These are phyloP conservation scores for Turnix velox DNA, from an alignment of 2,113 vertebrate genomes.

Conservation along the genomic window DNA sequence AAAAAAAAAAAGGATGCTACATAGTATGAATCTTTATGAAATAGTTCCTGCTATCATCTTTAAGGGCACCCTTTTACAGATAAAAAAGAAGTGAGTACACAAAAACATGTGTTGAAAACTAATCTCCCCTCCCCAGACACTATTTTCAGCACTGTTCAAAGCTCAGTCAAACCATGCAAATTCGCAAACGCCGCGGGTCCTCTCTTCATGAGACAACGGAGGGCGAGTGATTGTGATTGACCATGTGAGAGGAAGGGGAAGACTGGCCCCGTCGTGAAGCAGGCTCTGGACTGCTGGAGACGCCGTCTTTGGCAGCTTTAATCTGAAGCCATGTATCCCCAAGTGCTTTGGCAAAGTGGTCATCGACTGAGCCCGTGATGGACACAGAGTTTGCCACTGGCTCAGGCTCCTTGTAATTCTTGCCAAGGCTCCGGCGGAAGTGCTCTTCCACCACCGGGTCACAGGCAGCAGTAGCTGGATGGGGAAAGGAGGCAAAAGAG, in stretches of 20 bases:
- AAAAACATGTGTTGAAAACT: constrained; percentile 51
- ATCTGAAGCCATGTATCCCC: constrained; percentile 98
- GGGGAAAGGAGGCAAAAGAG: neutral
- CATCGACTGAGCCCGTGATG: constrained; percentile 96
- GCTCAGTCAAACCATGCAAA: constrained; percentile 80
- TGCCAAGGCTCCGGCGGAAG: constrained; percentile 96
- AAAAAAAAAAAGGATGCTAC: constrained; percentile 74
- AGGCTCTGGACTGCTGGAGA: constrained; percentile 82
- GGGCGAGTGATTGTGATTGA: constrained; percentile 93
- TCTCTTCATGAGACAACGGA: constrained; percentile 90
- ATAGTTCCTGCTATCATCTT: constrained; percentile 71
- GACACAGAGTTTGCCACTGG: constrained; percentile 93
- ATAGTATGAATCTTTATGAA: constrained; percentile 53
- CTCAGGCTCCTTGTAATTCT: constrained; percentile 97
- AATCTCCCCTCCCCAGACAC: constrained; percentile 57
- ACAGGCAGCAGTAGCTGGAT: constrained; percentile 80
- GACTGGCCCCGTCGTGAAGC: constrained; percentile 79
- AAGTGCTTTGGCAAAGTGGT: constrained; percentile 98
- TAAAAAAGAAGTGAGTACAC: constrained; percentile 74
- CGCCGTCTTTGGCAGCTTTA: constrained; percentile 90
- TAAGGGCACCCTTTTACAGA: constrained; percentile 75
- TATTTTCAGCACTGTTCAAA: constrained; percentile 75
- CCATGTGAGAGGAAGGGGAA: constrained; percentile 89
- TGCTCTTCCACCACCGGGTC: constrained; percentile 98
- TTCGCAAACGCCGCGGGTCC: neutral